A percentile compares a stretch with the other conserved stretches of the same genome.
phyloP scores from a whole-genome alignment of 1,140 invertebrate genomes.

The Nasonia giraulti region DNA sequence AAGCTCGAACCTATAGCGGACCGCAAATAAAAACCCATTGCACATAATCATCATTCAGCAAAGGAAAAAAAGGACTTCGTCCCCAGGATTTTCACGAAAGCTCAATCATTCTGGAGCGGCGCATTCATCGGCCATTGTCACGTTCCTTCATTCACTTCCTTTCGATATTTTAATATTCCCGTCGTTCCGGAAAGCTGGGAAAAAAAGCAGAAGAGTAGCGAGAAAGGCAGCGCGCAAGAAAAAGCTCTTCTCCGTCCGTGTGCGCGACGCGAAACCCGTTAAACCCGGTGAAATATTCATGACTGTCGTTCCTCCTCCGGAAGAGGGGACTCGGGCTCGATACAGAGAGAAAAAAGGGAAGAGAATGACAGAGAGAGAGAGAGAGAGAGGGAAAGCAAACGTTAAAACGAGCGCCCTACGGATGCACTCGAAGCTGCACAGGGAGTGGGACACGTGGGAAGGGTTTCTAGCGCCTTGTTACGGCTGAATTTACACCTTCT shows the following conservation, averaged over 20 bases:
- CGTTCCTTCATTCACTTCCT: constrained; percentile 57
- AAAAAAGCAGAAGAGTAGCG: too few relatives aligned
- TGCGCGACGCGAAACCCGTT: constrained; percentile 27
- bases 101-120: constrained; percentile 24
- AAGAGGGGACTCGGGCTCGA: neutral
- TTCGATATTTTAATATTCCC: constrained; percentile 65
- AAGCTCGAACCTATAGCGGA: too few relatives aligned
- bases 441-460: neutral
- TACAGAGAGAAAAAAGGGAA: neutral
- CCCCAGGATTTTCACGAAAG: constrained; percentile 35
- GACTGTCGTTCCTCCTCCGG: constrained; percentile 28
- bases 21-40: neutral
- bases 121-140: constrained; percentile 44
- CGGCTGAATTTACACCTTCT: constrained; percentile 35
- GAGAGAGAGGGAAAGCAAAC: constrained; percentile 34
- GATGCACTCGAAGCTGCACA: constrained; percentile 10
- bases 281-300: constrained; percentile 60
- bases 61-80: neutral
- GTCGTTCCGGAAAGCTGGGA: neutral
- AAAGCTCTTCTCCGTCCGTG: constrained; percentile 4
- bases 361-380: neutral
- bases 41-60: neutral
- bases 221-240: constrained; percentile 1
- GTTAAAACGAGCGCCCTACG: constrained; percentile 44
- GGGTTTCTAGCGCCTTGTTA: constrained; percentile 29